Evolutionary conservation across 92 coral and sea anemone species (phyloP), one percentile per base, ranked within the genome.

Genomic region (Porites lobata): DNA sequence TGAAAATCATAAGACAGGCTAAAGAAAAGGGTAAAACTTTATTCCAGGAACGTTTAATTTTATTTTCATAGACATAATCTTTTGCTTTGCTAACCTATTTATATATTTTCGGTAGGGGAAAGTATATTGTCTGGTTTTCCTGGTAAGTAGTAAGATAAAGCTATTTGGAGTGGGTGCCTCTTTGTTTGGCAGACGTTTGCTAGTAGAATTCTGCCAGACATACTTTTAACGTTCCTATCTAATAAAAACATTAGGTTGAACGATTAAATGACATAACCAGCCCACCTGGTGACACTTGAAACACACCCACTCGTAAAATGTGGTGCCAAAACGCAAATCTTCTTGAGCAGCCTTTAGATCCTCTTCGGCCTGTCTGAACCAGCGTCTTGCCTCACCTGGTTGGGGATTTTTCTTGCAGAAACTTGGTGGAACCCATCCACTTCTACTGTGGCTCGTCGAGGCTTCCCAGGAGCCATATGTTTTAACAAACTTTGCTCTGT

Each of bases 251-350:
- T 38, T 38, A 38, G 73, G 50, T 6, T 69, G 38, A 22, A 22
- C 13, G 6, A 21, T 69, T n/a, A 10, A 14, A 38, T 38, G 0
- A 38, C 7, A 38, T 38, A 38, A 38, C 0, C 50, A 32, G 20
- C 68, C 57, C 11, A 94, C 97, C 97, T 94, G 97, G 89, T 94
- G 96, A 59, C 95, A 88, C 52, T 94, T 94, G 65, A 94, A 94
- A 76, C 96, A 94, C 9, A 80, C 95, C 97, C 97, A 94, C 85
- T 94, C 97, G 65, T 83, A 79, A 24, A 87, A 79, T 24, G 83
- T 72, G 9, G 24, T 65, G 20, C 1, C 24, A 21, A 18, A 51
- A 15, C 17, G 10, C 15, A 72, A 17, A 54, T 94, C 95, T 15
- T 92, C 92, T 5, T 24, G 62, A 24, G 89, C 97, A 61, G 97